A percentile compares a stretch with the other conserved stretches of the same genome.
These are phyloP conservation scores for Sebastes vulpes DNA, from an alignment of 2,797 vertebrate genomes.

Conservation along the genomic window DNA sequence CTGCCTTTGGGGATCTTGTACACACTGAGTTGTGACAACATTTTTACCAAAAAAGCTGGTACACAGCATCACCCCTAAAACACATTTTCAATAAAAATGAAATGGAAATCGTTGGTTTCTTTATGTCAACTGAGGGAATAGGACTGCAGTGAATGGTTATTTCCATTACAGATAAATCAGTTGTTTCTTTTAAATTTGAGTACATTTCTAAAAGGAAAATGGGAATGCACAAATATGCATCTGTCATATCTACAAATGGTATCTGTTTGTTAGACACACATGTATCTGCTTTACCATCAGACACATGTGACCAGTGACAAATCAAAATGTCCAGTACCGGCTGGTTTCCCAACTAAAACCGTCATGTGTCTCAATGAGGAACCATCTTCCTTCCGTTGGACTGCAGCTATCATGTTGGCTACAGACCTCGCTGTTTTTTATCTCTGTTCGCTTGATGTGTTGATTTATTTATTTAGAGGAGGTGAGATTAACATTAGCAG, in stretches of 20 bases:
- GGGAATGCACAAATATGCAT: not conserved
- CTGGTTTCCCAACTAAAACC: not conserved
- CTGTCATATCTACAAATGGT: not conserved
- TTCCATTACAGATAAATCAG: not conserved
- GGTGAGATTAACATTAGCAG: conserved; percentile 30
- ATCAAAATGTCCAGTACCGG: not conserved
- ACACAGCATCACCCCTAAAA: not conserved
- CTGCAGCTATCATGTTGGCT: not conserved
- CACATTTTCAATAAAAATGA: not conserved
- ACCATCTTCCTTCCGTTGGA: not conserved
- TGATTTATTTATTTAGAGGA: conserved; percentile 40
- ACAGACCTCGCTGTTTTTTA: not conserved
- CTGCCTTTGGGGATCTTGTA: conserved; percentile 32
- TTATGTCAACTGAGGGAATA: not conserved
- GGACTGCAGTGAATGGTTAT: not conserved
- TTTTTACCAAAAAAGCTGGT: conserved; percentile 2
- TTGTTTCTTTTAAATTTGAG: not conserved
- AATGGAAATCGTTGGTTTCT: not conserved
- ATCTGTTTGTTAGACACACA: not conserved
- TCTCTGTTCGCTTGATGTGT: not conserved
- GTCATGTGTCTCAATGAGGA: not conserved
- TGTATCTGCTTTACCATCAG: not conserved
- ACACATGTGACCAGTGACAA: not conserved
- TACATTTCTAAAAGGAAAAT: not conserved
- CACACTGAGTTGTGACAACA: conserved; percentile 17